Evolutionary conservation across 2,888 invertebrate genomes (phyloP).

Genomic region (Cheiracanthium punctorium): DNA sequence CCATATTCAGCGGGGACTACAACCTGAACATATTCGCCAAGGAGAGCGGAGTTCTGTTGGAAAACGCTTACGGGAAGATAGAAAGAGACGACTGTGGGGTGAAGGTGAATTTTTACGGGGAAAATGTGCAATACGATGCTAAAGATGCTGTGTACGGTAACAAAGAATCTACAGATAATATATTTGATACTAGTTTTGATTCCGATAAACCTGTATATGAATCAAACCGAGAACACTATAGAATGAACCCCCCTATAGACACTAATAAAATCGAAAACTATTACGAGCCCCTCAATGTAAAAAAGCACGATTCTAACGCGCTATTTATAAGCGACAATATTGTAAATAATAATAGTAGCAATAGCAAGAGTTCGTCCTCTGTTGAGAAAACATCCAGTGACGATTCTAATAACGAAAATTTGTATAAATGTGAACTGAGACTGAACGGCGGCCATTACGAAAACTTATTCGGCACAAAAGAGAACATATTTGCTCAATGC

Average conservation of each 20-base stretch:
- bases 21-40: constrained; percentile 52
- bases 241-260: background rate
- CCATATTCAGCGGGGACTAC: constrained; percentile 26
- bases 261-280: constrained; percentile 1
- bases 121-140: constrained; percentile 33
- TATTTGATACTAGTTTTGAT: constrained; percentile 21
- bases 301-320: background rate
- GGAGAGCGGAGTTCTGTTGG: constrained; percentile 46
- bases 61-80: constrained; percentile 53
- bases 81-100: constrained; percentile 49
- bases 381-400: background rate
- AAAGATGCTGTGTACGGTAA: background rate
- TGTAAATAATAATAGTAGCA: background rate
- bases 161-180: background rate
- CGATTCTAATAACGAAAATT: background rate
- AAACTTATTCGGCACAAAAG: constrained; percentile 53
- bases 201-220: constrained; percentile 15
- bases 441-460: constrained; percentile 42
- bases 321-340: background rate
- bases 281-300: constrained; percentile 9
- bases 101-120: constrained; percentile 52
- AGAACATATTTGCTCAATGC: constrained; percentile 55
- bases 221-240: background rate
- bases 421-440: constrained; percentile 36
- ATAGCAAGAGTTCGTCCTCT: background rate